Percentiles rank a stretch among this genome's conserved stretches.
These are phyloP conservation scores for Trematomus bernacchii DNA, from an alignment of 2,797 vertebrate species.

Conservation along the genomic window DNA sequence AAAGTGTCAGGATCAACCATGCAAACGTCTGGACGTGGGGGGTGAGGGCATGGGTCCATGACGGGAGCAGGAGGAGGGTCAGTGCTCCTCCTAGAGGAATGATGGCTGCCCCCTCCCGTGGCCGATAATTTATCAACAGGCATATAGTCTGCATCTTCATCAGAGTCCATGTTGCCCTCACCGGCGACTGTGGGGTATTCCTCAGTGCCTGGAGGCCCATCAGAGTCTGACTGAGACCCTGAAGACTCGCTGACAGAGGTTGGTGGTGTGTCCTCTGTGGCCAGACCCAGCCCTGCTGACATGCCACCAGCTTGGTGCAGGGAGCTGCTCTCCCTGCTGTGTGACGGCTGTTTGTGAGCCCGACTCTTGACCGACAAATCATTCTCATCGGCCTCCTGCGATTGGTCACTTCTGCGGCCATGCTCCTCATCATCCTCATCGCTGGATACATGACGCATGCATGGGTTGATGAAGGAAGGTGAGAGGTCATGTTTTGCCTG, in stretches of 20 bases:
- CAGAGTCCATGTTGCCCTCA: conserved; percentile 93
- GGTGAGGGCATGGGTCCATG: conserved; percentile 90
- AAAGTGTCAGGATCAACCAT: conserved; percentile 97
- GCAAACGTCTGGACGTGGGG: conserved; percentile 95
- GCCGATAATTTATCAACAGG: conserved; percentile 92
- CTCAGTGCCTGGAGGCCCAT: conserved; percentile 92
- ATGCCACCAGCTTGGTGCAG: conserved; percentile 82
- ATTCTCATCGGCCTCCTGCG: conserved; percentile 80
- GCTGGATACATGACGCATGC: conserved; percentile 88
- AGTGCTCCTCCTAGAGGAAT: conserved; percentile 84
- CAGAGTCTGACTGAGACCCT: conserved; percentile 96
- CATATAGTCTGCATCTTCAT: conserved; percentile 96
- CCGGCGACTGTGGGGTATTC: conserved; percentile 93
- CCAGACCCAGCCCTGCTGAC: conserved; percentile 77
- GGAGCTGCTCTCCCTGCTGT: conserved; percentile 68
- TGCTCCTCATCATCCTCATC: conserved; percentile 91
- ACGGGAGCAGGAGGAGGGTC: conserved; percentile 92
- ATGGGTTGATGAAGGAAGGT: conserved; percentile 96
- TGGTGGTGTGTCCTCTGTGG: conserved; percentile 94
- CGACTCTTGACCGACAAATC: conserved; percentile 89
- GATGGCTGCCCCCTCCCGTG: conserved; percentile 82
- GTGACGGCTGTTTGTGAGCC: conserved; percentile 77
- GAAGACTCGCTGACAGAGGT: conserved; percentile 95
- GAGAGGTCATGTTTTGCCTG: conserved; percentile 92
- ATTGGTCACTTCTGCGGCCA: conserved; percentile 83